Percentiles rank a stretch among this genome's conserved stretches.
phyloP scores from a whole-genome alignment of 2,888 invertebrate species.

The Drosophila subquinaria region DNA sequence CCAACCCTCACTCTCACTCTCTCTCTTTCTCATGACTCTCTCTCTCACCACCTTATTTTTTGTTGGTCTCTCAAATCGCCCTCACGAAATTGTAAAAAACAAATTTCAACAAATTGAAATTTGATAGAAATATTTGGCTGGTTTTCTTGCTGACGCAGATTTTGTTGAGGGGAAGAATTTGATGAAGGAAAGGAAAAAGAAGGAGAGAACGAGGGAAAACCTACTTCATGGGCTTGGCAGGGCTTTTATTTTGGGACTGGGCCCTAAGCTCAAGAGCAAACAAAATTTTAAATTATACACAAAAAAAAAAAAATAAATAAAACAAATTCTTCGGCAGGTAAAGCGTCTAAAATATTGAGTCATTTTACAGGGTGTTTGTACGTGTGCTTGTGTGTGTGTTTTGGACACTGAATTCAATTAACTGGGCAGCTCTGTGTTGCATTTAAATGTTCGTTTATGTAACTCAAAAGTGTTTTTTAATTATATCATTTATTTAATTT shows the following conservation, averaged over 20 bases:
- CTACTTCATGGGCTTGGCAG: constrained; percentile 5
- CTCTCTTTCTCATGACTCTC: background rate
- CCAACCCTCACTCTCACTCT: constrained; percentile 10
- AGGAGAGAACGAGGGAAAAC: background rate
- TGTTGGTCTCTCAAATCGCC: constrained; percentile 13
- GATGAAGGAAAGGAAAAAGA: background rate
- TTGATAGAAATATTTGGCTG: constrained; percentile 75
- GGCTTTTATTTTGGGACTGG: constrained; percentile 21
- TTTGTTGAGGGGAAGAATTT: constrained; percentile 1
- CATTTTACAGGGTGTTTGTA: background rate
- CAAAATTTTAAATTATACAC: constrained; percentile 69
- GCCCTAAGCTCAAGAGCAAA: constrained; percentile 70
- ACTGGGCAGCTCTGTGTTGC: constrained; percentile 54
- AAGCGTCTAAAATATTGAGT: constrained; percentile 20
- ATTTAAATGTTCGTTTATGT: constrained; percentile 46
- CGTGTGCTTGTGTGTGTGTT: constrained; percentile 14
- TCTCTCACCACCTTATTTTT: constrained; percentile 2
- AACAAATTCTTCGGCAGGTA: constrained; percentile 47
- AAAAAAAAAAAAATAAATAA: constrained; percentile 15
- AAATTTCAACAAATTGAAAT: constrained; percentile 78
- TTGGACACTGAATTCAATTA: constrained; percentile 62
- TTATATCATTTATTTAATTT: constrained; percentile 2
- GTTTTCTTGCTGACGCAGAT: constrained; percentile 39
- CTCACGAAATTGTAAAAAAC: constrained; percentile 59
- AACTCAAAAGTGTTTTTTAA: constrained; percentile 16